Evolutionary conservation across 1,140 invertebrate genomes (phyloP), one percentile per base, ranked within the genome.

Genomic region (Procambarus virginalis): DNA sequence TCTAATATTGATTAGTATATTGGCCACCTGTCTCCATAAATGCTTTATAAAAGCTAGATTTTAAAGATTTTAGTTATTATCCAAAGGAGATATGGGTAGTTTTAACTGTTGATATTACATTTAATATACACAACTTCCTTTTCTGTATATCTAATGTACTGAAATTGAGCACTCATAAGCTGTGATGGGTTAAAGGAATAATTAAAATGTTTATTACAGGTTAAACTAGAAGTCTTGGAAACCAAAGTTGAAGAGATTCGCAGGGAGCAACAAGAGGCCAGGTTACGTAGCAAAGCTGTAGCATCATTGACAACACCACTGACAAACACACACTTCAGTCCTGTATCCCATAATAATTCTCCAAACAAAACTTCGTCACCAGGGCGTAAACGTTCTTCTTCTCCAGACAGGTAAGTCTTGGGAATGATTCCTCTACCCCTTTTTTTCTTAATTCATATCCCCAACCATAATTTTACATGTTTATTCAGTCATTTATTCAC

Each of bases 191-290:
- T 34, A 34, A 34, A 34, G 34, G 34, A 34, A 34, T 34, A 34
- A 55, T 55, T 55, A 4, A 8, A 6, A 68, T 68, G 34, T 68
- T 68, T 68, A 17, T 34, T 73, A 6, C 92, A 96, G 95, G 95
- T 96, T n/a, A 96, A 96, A 93, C 94, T 95, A 8, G 97, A 97
- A 91, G 94, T 95, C 60, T 93, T 98, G 76, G 97, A 98, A 92
- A 96, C 95, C 17, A 95, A 96, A 49, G 96, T 98, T 0, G 96
- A 97, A 70, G 95, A 96, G 92, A 93, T 97, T 1, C 95, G 96
- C 77, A 96, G 96, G 92, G 95, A 96, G 45, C 97, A 97, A 92
- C 95, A 97, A 73, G 97, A 97, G 92, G 96, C 96, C 0, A 95
- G 97, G 91, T 95, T 95, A 14, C 97, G 89, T 45, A 92, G 91